phyloP scores from a whole-genome alignment of 1,140 invertebrate genomes.

The Globodera rostochiensis region DNA sequence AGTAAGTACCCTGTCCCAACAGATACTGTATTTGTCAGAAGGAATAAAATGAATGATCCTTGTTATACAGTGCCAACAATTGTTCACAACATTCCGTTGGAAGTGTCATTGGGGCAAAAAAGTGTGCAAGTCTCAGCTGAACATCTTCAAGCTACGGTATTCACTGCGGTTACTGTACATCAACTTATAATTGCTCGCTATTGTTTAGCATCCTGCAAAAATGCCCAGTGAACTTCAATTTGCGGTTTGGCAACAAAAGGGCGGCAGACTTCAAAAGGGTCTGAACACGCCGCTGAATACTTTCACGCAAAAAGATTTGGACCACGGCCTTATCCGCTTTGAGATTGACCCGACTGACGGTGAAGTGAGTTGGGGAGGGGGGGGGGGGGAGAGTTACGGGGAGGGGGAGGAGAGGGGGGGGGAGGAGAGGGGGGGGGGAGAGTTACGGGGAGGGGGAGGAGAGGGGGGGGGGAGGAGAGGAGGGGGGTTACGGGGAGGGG shows the following conservation, averaged over 20 bases:
- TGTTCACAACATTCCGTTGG: slow-evolving; percentile 22
- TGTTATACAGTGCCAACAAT: slow-evolving; percentile 22
- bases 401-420: too few relatives aligned
- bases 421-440: too few relatives aligned
- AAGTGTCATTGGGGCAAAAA: slow-evolving; percentile 10
- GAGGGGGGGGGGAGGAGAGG: too few relatives aligned
- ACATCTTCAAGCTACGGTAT: slow-evolving; percentile 28
- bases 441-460: too few relatives aligned
- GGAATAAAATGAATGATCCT: background rate
- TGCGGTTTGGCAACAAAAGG: slow-evolving; percentile 54
- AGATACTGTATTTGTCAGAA: background rate
- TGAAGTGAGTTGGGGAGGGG: too few relatives aligned
- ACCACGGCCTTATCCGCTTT: slow-evolving; percentile 47
- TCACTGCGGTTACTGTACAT: slow-evolving; percentile 26
- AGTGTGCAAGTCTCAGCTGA: slow-evolving; percentile 27
- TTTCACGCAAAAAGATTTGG: slow-evolving; percentile 59
- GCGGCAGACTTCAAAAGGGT: slow-evolving; percentile 40
- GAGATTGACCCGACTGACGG: slow-evolving; percentile 8
- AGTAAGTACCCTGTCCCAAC: background rate
- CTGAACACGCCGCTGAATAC: slow-evolving; percentile 32
- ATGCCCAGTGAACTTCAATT: slow-evolving; percentile 46
- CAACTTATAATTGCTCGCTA: slow-evolving; percentile 2
- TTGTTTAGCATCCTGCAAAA: slow-evolving; percentile 48
- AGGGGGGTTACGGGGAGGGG: too few relatives aligned
- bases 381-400: too few relatives aligned